Conservation (phyloP, 2,888 invertebrate genomes). For the Caenorhabditis imperialis region DNA sequence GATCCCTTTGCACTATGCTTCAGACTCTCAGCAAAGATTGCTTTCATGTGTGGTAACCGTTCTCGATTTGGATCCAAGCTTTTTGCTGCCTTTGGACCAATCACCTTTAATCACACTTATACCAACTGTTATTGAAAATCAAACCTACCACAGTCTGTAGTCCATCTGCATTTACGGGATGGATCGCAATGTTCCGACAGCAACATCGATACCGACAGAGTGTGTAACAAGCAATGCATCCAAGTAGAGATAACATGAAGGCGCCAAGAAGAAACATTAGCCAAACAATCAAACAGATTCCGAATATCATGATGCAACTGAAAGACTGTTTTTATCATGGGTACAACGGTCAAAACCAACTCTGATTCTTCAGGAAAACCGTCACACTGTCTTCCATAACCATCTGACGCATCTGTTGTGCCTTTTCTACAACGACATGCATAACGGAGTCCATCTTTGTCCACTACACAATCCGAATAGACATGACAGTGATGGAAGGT, state of each 20-base stretch:
- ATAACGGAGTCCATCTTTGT: conserved; percentile 37
- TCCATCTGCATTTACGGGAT: conserved; percentile 36
- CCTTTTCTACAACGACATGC: conserved; percentile 58
- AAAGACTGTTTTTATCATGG: conserved; percentile 21
- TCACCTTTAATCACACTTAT: conserved; percentile 13
- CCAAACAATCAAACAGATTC: conserved; percentile 75
- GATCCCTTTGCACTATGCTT: conserved; percentile 59
- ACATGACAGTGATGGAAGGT: conserved; percentile 53
- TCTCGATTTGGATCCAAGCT: conserved; percentile 17
- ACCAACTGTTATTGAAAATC: neutral
- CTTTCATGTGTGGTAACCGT: conserved; percentile 52
- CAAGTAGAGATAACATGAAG: conserved; percentile 56
- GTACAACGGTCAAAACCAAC: conserved; percentile 24
- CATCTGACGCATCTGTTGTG: conserved; percentile 62
- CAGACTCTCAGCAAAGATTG: conserved; percentile 56
- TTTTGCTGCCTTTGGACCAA: conserved; percentile 37
- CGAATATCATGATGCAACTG: conserved; percentile 71
- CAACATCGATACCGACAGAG: conserved; percentile 37
- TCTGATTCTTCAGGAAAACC: conserved; percentile 62
- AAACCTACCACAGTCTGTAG: conserved; percentile 43
- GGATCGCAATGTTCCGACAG: conserved; percentile 36
- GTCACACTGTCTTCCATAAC: conserved; percentile 62
- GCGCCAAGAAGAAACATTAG: conserved; percentile 65
- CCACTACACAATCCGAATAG: conserved; percentile 48
- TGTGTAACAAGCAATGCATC: conserved; percentile 39